Conservation (phyloP, 2,797 vertebrate species). For the Mareca strepera region DNA sequence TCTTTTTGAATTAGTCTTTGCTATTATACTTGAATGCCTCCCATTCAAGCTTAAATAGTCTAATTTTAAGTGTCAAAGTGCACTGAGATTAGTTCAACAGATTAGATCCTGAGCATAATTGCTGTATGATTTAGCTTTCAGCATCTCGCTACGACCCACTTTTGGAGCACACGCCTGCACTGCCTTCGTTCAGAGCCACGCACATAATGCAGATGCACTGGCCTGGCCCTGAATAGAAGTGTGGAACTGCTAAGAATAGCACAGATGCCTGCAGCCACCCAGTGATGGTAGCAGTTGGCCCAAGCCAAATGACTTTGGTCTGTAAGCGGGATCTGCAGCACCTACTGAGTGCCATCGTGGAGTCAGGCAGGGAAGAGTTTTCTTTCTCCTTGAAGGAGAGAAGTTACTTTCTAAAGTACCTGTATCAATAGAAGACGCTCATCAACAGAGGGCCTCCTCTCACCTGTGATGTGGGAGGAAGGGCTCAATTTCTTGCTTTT, state of each 20-base stretch:
- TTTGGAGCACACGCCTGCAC: background rate
- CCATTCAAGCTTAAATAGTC: background rate
- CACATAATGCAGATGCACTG: conserved; percentile 3
- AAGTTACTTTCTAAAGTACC: background rate
- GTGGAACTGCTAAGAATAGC: conserved; percentile 28
- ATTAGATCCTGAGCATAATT: conserved; percentile 12
- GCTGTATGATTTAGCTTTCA: conserved; percentile 18
- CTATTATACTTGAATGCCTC: background rate
- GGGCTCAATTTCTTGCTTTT: background rate
- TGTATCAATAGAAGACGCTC: background rate
- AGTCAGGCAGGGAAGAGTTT: background rate
- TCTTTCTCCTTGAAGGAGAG: background rate
- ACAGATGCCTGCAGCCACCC: background rate
- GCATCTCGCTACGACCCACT: conserved; percentile 22
- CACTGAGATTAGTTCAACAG: background rate
- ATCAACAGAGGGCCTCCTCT: background rate
- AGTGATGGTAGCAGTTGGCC: background rate
- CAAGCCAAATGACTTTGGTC: background rate
- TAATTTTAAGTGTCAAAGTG: background rate
- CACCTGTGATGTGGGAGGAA: background rate
- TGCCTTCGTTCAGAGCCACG: background rate
- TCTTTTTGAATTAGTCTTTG: background rate
- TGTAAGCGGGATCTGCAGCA: background rate
- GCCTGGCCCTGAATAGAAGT: background rate
- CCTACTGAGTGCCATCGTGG: background rate